A percentile compares a stretch with the other conserved stretches of the same genome.
These are phyloP conservation scores for Patella caerulea DNA, from an alignment of 2,888 invertebrate species.

Conservation along the genomic window DNA sequence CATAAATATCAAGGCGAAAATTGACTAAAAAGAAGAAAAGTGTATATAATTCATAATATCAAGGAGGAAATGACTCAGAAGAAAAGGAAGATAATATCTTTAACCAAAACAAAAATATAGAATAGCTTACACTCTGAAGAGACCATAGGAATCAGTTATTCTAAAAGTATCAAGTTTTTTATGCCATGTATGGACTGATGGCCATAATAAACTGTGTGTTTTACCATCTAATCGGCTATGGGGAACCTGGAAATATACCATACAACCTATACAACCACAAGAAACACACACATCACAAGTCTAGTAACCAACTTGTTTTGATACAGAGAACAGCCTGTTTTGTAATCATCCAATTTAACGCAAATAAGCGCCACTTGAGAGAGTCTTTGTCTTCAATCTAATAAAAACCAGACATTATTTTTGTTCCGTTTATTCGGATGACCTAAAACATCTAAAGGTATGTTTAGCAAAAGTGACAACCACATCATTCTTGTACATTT, in stretches of 20 bases:
- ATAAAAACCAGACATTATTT: too few species aligned
- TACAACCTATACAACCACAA: too few species aligned
- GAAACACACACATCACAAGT: too few species aligned
- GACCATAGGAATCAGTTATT: slow-evolving; percentile 79
- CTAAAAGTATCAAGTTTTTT: slow-evolving; percentile 76
- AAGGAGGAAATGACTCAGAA: neutral
- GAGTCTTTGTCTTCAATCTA: too few species aligned
- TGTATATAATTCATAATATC: neutral
- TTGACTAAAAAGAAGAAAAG: neutral
- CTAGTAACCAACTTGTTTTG: too few species aligned
- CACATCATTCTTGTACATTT: too few species aligned
- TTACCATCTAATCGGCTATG: slow-evolving; percentile 73
- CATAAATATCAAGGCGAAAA: neutral
- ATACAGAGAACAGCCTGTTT: too few species aligned
- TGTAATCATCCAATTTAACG: too few species aligned
- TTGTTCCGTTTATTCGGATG: too few species aligned
- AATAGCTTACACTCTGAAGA: slow-evolving; percentile 75
- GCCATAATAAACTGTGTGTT: slow-evolving; percentile 44
- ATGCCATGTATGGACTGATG: slow-evolving; percentile 74
- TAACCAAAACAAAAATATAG: neutral
- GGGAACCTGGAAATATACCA: slow-evolving; percentile 59
- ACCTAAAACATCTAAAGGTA: too few species aligned
- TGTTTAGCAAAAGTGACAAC: too few species aligned
- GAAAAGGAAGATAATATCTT: neutral
- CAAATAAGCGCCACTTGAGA: too few species aligned